These are phyloP conservation scores for Notolepis coatsorum DNA, from an alignment of 2,797 vertebrate species.

Conservation along the genomic window DNA sequence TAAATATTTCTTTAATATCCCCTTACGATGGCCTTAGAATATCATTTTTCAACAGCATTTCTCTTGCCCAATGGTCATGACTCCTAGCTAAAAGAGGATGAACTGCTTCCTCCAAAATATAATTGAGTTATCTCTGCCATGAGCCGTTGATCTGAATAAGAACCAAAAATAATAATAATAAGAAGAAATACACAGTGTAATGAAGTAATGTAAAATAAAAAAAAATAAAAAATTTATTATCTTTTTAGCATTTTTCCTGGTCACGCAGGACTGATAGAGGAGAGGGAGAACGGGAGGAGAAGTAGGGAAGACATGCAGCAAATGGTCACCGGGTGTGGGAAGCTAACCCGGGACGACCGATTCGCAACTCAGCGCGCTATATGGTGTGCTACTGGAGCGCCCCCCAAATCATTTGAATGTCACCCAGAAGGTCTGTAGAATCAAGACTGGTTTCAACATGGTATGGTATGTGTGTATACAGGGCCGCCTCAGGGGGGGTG, in stretches of 20 bases:
- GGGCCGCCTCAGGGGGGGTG: too few relatives aligned
- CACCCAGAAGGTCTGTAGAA: constrained; percentile 33
- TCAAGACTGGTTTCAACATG: constrained; percentile 22
- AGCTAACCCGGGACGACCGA: too few relatives aligned
- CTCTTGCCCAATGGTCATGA: not conserved
- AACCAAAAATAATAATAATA: constrained; percentile 38
- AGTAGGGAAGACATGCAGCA: too few relatives aligned
- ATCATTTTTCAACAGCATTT: not conserved
- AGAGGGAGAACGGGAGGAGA: too few relatives aligned
- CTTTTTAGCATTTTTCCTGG: too few relatives aligned
- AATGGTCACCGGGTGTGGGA: too few relatives aligned
- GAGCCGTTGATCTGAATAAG: constrained; percentile 59
- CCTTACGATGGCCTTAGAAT: not conserved
- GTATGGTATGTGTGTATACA: too few relatives aligned
- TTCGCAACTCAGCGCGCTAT: too few relatives aligned
- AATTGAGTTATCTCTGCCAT: constrained; percentile 61
- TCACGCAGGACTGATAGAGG: too few relatives aligned
- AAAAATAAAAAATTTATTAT: too few relatives aligned
- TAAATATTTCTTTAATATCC: not conserved
- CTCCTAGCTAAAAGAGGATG: not conserved
- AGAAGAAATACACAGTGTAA: constrained; percentile 42
- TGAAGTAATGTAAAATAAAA: constrained; percentile 53
- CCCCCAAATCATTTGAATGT: too few relatives aligned
- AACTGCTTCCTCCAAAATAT: constrained; percentile 13
- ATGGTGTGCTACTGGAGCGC: too few relatives aligned